Conservation (phyloP, 2,797 vertebrate species). For the Enteromius viviparus region DNA sequence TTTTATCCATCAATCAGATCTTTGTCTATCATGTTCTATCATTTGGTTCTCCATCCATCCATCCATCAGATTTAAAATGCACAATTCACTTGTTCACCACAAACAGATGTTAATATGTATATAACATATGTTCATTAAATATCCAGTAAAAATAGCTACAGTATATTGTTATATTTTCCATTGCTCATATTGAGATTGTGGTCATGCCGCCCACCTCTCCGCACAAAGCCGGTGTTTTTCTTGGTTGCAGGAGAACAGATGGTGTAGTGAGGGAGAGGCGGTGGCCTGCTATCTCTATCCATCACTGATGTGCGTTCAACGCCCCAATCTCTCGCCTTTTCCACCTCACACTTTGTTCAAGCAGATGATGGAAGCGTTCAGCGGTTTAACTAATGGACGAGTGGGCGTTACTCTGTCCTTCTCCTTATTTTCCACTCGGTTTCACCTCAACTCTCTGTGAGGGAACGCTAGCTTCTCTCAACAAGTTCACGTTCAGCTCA, state of each 20-base stretch:
- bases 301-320: constrained; percentile 58
- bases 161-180: background rate
- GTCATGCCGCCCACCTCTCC: background rate
- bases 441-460: constrained; percentile 15
- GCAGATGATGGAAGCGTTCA: constrained; percentile 69
- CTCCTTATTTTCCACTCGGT: constrained; percentile 30
- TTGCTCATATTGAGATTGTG: background rate
- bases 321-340: constrained; percentile 47
- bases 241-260: constrained; percentile 72
- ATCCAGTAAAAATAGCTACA: background rate
- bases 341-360: constrained; percentile 57
- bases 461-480: constrained; percentile 1
- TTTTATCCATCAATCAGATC: too few species aligned
- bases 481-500: background rate
- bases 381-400: constrained; percentile 73
- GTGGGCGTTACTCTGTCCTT: constrained; percentile 71
- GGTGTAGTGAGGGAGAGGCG: constrained; percentile 69
- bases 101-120: background rate
- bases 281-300: constrained; percentile 70
- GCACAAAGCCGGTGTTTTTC: constrained; percentile 56
- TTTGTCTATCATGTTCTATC: too few species aligned
- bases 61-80: too few species aligned
- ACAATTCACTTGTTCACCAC: background rate
- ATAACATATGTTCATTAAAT: background rate
- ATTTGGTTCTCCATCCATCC: background rate